Evolutionary conservation across 2,113 vertebrate genomes (phyloP).

Genomic region (Toxostoma redivivum): DNA sequence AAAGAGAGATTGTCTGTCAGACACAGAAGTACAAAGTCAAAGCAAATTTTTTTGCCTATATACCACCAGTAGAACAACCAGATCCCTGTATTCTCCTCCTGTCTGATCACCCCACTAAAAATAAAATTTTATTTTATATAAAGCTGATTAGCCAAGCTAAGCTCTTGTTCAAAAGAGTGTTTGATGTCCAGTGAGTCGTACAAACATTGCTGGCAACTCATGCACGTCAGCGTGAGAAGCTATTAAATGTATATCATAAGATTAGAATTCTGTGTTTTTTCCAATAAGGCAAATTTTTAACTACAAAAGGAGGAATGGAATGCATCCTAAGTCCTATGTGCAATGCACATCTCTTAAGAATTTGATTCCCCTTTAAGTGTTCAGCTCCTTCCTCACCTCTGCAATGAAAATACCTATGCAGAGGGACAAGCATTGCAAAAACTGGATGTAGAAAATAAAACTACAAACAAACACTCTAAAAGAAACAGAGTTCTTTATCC

Average conservation of each 20-base stretch:
- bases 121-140: neutral
- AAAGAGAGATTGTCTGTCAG: neutral
- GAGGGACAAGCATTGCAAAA: neutral
- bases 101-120: neutral
- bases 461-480: too few species aligned
- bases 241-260: neutral
- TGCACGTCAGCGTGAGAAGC: neutral
- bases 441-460: neutral
- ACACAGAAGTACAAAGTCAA: neutral
- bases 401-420: accelerated
- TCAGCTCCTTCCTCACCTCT: neutral
- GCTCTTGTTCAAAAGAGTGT: neutral
- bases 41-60: neutral
- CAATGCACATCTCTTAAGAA: neutral
- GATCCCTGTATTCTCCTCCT: neutral
- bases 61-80: neutral
- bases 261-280: neutral
- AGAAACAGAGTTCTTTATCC: too few species aligned
- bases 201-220: neutral
- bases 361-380: neutral
- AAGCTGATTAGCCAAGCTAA: conserved; percentile 1
- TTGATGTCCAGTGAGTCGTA: neutral
- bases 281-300: neutral
- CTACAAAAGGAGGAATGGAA: neutral
- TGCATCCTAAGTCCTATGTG: neutral